These are phyloP conservation scores for Pseudomyrmex sp. DNA, from an alignment of 1,140 invertebrate species.

Conservation along the genomic window DNA sequence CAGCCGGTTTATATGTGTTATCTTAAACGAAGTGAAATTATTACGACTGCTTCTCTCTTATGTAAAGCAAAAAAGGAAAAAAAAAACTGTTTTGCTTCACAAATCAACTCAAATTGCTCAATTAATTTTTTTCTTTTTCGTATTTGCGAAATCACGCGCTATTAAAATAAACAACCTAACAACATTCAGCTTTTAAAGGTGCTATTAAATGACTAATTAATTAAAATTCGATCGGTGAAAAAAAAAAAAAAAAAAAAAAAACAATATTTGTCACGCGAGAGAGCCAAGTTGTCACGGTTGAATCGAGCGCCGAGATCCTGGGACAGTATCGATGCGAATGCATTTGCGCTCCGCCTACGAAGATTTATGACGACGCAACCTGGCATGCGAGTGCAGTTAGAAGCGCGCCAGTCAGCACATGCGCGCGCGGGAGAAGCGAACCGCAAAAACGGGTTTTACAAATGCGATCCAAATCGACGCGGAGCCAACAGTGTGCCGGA, in stretches of 20 bases:
- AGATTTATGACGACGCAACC: slow-evolving; percentile 69
- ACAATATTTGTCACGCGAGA: slow-evolving; percentile 21
- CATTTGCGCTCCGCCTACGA: slow-evolving; percentile 66
- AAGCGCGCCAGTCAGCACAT: slow-evolving; percentile 69
- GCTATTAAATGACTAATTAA: neutral
- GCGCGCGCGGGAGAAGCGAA: slow-evolving; percentile 65
- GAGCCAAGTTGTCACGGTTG: slow-evolving; percentile 5
- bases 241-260: neutral
- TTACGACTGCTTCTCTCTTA: neutral
- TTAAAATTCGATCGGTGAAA: neutral
- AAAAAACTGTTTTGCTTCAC: neutral
- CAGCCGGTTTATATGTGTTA: neutral
- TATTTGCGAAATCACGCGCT: no score
- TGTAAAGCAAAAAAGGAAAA: neutral
- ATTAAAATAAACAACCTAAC: no score
- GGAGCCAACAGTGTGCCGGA: slow-evolving; percentile 17
- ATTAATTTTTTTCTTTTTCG: neutral
- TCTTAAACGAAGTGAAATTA: slow-evolving; percentile 31
- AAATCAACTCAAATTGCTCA: neutral
- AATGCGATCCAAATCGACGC: slow-evolving; percentile 76
- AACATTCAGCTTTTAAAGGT: neutral
- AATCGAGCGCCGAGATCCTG: slow-evolving; percentile 55
- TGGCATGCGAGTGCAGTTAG: slow-evolving; percentile 56
- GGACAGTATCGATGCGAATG: slow-evolving; percentile 63
- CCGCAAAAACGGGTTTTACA: slow-evolving; percentile 75